Base-by-base conservation (phyloP, 1,140 invertebrate species). In the Solenopsis invicta region DNA sequence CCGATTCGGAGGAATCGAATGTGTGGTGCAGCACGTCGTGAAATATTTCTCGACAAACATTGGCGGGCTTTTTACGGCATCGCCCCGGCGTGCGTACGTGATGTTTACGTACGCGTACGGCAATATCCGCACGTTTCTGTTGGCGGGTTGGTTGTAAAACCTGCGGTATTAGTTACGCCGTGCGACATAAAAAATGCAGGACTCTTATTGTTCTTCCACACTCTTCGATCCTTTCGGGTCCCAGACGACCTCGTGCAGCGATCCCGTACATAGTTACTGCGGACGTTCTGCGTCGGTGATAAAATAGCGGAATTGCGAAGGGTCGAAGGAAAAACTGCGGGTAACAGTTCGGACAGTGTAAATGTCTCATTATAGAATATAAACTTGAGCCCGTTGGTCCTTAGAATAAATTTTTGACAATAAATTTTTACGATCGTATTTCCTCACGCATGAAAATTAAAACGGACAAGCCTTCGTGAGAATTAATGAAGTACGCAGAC, bases 111-210 rank as follows among this genome's bases (percentile, higher is more conserved):
- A 71, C 64, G 34, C 64, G 64, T 24, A 34, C 34, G 48, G 64
- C 78, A 81, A 71, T 81, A 71, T 81, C 78, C 62, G 45, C n/a
- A 24, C 48, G 16, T 81, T 81, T 24, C 64, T 13, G 56, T 34
- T 45, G 21, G 41, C 71, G 45, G 52, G 21, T 54, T 18, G 67
- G 77, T 18, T 84, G 54, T 92, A 91, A 92, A 92, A 59, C 87
- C 86, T 4, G 56, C 41, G 45, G 82, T 89, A 87, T 91, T 89
- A 89, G 91, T 89, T 92, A 91, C 90, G 87, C 16, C 85, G 50
- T 34, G 76, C 1, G 37, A 85, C 87, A 87, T 93, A 89, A 93
- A 93, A 89, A 92, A 93, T 92, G 88, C 76, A 93, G 62, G 21
- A 48, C 24, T 50, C 37, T 84, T 75, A 91, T 92, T 89, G 88